Percentiles rank a stretch among this genome's conserved stretches.
Evolutionary conservation across 1,140 invertebrate genomes (phyloP).

Genomic region (Meloidogyne hapla): DNA sequence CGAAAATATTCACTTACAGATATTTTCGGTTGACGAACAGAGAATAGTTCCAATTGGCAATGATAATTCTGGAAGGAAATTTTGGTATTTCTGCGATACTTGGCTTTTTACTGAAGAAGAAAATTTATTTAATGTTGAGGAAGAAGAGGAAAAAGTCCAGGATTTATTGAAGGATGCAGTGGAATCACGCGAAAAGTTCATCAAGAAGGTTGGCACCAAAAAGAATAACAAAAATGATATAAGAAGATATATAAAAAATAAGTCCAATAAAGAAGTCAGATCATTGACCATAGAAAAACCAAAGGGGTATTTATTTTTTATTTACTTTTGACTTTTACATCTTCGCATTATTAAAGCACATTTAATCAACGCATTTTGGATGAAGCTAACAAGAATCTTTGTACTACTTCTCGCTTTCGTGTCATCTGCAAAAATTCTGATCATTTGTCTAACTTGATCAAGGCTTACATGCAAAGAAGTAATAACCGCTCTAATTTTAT

Average conservation of each 20-base stretch:
- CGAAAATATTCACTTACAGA: slow-evolving; percentile 2
- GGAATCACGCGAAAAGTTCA: not conserved
- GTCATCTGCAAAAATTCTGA: slow-evolving; percentile 8
- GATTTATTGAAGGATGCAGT: not conserved
- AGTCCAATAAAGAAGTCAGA: not conserved
- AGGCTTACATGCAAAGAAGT: not conserved
- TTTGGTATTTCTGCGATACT: slow-evolving; percentile 31
- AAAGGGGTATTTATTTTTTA: slow-evolving; percentile 2
- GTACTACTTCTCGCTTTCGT: not conserved
- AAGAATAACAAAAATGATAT: slow-evolving; percentile 1
- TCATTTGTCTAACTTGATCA: slow-evolving; percentile 7
- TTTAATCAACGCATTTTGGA: not conserved
- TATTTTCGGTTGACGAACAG: slow-evolving; percentile 16
- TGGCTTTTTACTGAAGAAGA: slow-evolving; percentile 28
- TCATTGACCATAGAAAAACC: not conserved
- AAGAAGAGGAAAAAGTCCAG: not conserved
- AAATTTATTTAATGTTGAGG: not conserved
- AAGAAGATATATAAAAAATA: not conserved
- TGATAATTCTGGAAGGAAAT: slow-evolving; percentile 16
- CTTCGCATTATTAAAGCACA: not conserved
- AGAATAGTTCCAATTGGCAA: slow-evolving; percentile 12
- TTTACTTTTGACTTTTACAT: not conserved
- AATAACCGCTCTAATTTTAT: not conserved
- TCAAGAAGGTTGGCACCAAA: not conserved
- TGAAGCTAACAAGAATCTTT: slow-evolving; percentile 4